These are phyloP conservation scores for Harpagoxenus sublaevis DNA, from an alignment of 2,888 invertebrate species.

Conservation along the genomic window DNA sequence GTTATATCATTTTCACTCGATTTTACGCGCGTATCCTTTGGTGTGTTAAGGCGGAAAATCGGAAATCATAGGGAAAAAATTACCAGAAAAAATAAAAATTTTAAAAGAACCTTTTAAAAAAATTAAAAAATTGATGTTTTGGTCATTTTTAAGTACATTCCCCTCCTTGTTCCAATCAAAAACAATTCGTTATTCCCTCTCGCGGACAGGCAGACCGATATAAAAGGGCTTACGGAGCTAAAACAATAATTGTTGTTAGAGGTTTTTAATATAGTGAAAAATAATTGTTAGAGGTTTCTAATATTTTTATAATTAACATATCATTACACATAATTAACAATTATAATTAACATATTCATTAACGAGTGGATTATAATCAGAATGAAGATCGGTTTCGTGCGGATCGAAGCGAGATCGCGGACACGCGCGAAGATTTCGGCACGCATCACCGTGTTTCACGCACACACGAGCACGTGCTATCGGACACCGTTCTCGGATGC, in stretches of 20 bases:
- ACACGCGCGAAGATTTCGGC: constrained; percentile 1
- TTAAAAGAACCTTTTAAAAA: not conserved
- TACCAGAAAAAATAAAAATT: not conserved
- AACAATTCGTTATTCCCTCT: not conserved
- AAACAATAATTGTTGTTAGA: not conserved
- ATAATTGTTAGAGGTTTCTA: not conserved
- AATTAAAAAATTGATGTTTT: not conserved
- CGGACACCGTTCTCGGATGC: constrained; percentile 24
- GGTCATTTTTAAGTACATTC: not conserved
- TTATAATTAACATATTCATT: too few species aligned
- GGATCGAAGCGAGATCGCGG: not conserved
- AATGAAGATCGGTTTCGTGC: not conserved
- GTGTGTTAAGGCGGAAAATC: not conserved
- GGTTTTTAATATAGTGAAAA: too few species aligned
- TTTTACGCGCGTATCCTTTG: not conserved
- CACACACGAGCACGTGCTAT: constrained; percentile 13
- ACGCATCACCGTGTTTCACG: not conserved
- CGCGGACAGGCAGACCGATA: not conserved
- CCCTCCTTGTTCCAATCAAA: not conserved
- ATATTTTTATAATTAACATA: not conserved
- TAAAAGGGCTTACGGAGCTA: not conserved
- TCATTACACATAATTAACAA: too few species aligned
- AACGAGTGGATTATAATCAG: not conserved
- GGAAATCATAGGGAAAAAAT: not conserved
- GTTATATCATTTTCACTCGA: not conserved